phyloP scores from a whole-genome alignment of 2,888 invertebrate species.

The Sinodicranocentrus sp. region DNA sequence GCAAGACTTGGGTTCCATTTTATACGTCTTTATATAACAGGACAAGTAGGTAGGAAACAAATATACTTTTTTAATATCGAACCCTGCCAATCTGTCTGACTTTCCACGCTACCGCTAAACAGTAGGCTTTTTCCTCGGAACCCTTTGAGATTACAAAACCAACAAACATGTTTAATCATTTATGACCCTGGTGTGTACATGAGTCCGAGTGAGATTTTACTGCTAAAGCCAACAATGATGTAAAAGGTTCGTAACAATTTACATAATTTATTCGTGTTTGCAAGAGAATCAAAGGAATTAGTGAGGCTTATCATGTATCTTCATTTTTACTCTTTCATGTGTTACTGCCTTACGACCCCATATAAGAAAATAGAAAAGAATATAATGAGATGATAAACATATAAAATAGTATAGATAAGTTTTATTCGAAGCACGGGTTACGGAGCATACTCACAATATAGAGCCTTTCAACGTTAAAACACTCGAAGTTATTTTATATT shows the following conservation, averaged over 20 bases:
- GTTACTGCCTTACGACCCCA: too few species aligned
- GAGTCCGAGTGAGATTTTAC: neutral
- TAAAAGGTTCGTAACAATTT: constrained; percentile 19
- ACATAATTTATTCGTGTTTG: constrained; percentile 10
- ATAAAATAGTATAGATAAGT: too few species aligned
- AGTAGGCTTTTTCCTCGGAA: constrained; percentile 5
- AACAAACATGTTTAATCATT: constrained; percentile 24
- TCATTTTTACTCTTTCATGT: neutral
- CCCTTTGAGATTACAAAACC: neutral
- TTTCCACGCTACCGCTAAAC: neutral
- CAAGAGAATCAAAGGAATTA: constrained; percentile 6
- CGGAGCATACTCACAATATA: too few species aligned
- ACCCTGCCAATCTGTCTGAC: neutral
- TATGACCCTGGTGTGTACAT: neutral
- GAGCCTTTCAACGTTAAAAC: too few species aligned
- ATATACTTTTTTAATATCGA: neutral
- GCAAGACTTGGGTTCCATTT: too few species aligned
- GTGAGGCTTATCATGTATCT: neutral
- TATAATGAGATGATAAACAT: too few species aligned
- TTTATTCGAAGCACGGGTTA: too few species aligned
- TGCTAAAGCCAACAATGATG: neutral
- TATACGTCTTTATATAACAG: too few species aligned
- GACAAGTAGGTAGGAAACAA: too few species aligned
- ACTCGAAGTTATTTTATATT: too few species aligned
- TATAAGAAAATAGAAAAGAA: too few species aligned